Percentiles rank a stretch among this genome's conserved stretches.
phyloP scores from a whole-genome alignment of 1,140 invertebrate genomes.

The Goniozus legneri region DNA sequence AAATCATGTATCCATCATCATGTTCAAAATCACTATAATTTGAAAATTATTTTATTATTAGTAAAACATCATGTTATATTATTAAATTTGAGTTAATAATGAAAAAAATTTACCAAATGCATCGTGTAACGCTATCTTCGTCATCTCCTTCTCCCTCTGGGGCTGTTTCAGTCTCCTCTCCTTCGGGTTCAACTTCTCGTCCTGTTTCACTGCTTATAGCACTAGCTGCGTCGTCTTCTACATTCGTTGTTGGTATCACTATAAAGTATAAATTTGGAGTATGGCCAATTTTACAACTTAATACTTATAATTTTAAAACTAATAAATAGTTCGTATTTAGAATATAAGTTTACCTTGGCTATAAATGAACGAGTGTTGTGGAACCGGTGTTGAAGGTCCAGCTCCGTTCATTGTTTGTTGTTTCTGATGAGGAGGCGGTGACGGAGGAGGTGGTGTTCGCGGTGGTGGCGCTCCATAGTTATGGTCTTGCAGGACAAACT shows the following conservation, averaged over 20 bases:
- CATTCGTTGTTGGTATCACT: conserved; percentile 33
- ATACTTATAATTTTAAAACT: conserved; percentile 2
- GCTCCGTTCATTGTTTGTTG: conserved; percentile 45
- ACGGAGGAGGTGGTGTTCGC: conserved; percentile 56
- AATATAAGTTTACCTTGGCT: conserved; percentile 34
- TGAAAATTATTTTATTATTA: background rate
- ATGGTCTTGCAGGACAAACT: conserved; percentile 75
- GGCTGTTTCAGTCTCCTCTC: conserved; percentile 84
- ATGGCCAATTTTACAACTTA: background rate
- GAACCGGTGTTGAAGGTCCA: conserved; percentile 29
- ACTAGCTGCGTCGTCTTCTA: conserved; percentile 64
- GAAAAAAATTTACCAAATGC: conserved; percentile 67
- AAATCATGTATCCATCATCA: conserved; percentile 98
- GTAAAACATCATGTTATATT: background rate
- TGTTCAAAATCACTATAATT: conserved; percentile 80
- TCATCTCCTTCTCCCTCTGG: conserved; percentile 81
- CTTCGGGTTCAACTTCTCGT: conserved; percentile 63
- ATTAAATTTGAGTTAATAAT: conserved; percentile 8
- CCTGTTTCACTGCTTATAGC: conserved; percentile 62
- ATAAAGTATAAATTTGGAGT: conserved; percentile 16
- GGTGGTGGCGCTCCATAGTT: conserved; percentile 76
- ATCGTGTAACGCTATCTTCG: conserved; percentile 85
- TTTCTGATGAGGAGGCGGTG: conserved; percentile 50
- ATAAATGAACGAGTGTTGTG: conserved; percentile 42
- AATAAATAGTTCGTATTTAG: too few species aligned